phyloP scores from a whole-genome alignment of 2,888 invertebrate genomes.

The Hyles lineata region DNA sequence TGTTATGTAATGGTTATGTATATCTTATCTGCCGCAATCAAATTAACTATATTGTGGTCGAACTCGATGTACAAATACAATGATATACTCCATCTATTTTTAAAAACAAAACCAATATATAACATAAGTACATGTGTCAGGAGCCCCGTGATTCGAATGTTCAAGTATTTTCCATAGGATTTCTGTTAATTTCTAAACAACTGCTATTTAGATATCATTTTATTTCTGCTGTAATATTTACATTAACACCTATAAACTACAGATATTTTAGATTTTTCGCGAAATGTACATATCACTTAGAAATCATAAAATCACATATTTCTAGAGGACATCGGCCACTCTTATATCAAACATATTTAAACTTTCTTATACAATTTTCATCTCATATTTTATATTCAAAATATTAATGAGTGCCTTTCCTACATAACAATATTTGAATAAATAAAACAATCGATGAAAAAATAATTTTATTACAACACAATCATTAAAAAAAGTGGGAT shows the following conservation, averaged over 20 bases:
- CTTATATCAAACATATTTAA: neutral
- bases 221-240: slow-evolving; percentile 3
- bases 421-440: neutral
- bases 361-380: neutral
- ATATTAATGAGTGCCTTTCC: neutral
- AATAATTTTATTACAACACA: slow-evolving; percentile 19
- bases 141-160: too few species aligned
- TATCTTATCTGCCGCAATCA: too few species aligned
- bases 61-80: too few species aligned
- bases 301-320: slow-evolving; percentile 1
- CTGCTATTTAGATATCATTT: neutral
- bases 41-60: too few species aligned
- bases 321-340: neutral
- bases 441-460: slow-evolving; percentile 11
- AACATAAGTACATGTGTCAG: too few species aligned
- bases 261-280: neutral
- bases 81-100: too few species aligned
- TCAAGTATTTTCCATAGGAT: too few species aligned
- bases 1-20: too few species aligned
- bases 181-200: neutral
- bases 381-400: neutral
- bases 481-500: slow-evolving; percentile 7
- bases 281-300: neutral
- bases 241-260: neutral
- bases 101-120: too few species aligned